Evolutionary conservation across 2,797 vertebrate genomes (phyloP).

Genomic region (Chelon auratus): DNA sequence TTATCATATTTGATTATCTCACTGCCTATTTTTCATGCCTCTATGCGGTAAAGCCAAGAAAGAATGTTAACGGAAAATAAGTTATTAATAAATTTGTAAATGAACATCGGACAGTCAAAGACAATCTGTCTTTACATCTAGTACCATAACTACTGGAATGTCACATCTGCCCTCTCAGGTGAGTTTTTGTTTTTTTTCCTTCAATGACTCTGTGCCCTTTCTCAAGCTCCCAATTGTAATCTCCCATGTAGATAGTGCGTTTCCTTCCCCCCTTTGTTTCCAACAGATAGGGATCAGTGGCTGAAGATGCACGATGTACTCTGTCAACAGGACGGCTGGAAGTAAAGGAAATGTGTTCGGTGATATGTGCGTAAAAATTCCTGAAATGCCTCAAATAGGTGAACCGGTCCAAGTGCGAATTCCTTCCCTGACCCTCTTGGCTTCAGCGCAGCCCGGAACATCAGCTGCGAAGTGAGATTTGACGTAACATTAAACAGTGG

Average conservation of each 20-base stretch:
- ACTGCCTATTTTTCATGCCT: slow-evolving; percentile 2
- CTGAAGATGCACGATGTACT: slow-evolving; percentile 54
- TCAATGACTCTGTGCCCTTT: slow-evolving; percentile 14
- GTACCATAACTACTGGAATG: slow-evolving; percentile 40
- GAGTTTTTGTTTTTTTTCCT: slow-evolving; percentile 19
- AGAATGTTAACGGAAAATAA: neutral
- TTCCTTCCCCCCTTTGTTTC: slow-evolving; percentile 77
- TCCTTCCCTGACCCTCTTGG: slow-evolving; percentile 30
- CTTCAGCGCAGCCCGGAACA: slow-evolving; percentile 3
- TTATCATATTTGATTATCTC: neutral
- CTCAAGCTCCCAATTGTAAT: slow-evolving; percentile 50
- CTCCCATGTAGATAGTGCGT: slow-evolving; percentile 27
- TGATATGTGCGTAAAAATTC: slow-evolving; percentile 52
- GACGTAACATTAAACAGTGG: slow-evolving; percentile 45
- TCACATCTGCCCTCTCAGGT: slow-evolving; percentile 62
- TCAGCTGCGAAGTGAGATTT: slow-evolving; percentile 39
- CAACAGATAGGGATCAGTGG: slow-evolving; percentile 56
- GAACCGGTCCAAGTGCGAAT: slow-evolving; percentile 41
- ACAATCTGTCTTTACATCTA: neutral
- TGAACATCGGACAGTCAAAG: neutral
- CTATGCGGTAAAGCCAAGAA: neutral
- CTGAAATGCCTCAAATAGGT: slow-evolving; percentile 49
- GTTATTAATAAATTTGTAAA: neutral
- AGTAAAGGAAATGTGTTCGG: slow-evolving; percentile 27
- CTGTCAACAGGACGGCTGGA: slow-evolving; percentile 19